Evolutionary conservation across 2,113 vertebrate genomes (phyloP), one percentile per base, ranked within the genome.

Genomic region (Brachirus orientalis): DNA sequence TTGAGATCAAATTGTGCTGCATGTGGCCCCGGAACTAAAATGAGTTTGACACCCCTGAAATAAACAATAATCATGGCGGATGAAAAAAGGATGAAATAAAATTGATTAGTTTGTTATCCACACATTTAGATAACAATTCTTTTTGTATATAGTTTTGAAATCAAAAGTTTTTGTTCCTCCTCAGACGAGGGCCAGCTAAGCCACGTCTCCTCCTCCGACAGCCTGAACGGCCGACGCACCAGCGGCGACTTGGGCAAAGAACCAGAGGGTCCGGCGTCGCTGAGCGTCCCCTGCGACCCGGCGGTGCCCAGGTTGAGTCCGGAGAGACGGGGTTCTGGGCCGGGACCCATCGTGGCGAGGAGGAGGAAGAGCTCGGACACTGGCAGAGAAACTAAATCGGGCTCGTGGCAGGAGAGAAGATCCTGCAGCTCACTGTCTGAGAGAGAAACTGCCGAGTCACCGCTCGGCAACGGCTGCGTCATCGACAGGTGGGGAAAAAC

Each of bases 161-260:
- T n/a, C n/a, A n/a, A n/a, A n/a, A n/a, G n/a, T 16, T 58, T 36
- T 18, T 52, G 10, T 47, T 43, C 11, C 38, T 33, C 38, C 50
- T 7, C 84, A 93, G 92, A 89, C 0, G 90, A 90, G 2, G 86
- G 89, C 12, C 87, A 88, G 60, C 72, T 92, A 80, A 92, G 79
- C 70, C 90, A 93, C 54, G 83, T 93, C 28, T 91, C 90, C 4
- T 93, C 91, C 37, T 89, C 63, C 3, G 91, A 92, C 77, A 92
- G 92, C 55, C 81, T 93, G 77, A 92, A 90, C 2, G 90, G 89
- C 12, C 60, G 75, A 12, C 79, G 84, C 54, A 77, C 74, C 77
- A 92, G 92, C 85, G 83, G 86, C 8, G 91, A 90, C 55, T 90
- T 74, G 0, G 82, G 87, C 14, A 84, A 75, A 22, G 88, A 90